Evolutionary conservation across 2,888 invertebrate genomes (phyloP).

Genomic region (Plagodis dolabraria): DNA sequence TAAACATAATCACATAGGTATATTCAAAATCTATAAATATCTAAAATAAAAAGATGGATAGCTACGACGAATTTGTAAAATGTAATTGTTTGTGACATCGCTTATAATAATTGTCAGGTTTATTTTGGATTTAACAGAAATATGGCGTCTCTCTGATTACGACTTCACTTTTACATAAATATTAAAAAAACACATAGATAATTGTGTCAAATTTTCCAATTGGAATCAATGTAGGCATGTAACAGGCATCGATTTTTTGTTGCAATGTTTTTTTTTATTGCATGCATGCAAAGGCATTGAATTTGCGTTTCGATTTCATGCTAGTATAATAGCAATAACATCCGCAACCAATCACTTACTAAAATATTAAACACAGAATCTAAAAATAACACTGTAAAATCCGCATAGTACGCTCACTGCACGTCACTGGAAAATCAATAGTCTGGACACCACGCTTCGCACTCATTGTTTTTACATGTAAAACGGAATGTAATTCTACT

Average conservation of each 20-base stretch:
- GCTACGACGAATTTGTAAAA: no score
- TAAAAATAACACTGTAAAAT: conserved; percentile 71
- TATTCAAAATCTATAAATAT: no score
- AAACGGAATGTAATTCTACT: conserved; percentile 33
- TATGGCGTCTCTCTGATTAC: not conserved
- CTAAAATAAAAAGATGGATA: no score
- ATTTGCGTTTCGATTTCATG: conserved; percentile 9
- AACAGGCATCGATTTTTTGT: conserved; percentile 17
- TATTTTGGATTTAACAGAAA: not conserved
- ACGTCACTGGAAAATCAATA: conserved; percentile 81
- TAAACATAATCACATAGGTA: no score
- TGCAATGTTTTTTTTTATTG: conserved; percentile 7
- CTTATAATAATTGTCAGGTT: no score
- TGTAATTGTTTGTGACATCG: no score
- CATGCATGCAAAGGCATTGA: conserved; percentile 27
- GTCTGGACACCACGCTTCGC: conserved; percentile 36
- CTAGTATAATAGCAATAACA: conserved; percentile 1
- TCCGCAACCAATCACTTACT: conserved; percentile 44
- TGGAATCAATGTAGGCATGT: conserved; percentile 11
- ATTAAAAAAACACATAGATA: not conserved
- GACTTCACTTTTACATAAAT: not conserved
- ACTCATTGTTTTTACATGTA: conserved; percentile 46
- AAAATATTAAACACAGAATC: conserved; percentile 53
- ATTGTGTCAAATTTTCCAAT: conserved; percentile 1
- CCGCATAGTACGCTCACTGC: conserved; percentile 63